Conservation (phyloP, 2,113 vertebrate genomes). For the Nanorana parkeri region DNA sequence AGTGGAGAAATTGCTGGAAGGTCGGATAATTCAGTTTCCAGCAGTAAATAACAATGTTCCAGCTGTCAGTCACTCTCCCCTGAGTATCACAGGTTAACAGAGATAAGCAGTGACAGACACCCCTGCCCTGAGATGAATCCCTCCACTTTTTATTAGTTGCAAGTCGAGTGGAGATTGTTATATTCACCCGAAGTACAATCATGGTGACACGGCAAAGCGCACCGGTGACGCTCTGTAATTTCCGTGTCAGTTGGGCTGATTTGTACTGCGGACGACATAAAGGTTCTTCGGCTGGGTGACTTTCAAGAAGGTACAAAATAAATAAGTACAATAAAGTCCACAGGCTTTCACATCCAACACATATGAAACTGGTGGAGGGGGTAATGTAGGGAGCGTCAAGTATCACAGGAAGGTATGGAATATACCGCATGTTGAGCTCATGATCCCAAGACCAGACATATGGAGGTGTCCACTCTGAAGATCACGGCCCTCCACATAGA, state of each 20-base stretch:
- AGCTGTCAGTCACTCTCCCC: conserved; percentile 3
- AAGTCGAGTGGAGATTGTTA: not conserved
- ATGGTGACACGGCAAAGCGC: not conserved
- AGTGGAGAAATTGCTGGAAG: not conserved
- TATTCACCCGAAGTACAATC: not conserved
- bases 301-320: too few relatives aligned
- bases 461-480: too few relatives aligned
- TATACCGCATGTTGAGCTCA: too few relatives aligned
- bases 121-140: not conserved
- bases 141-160: not conserved
- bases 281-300: too few relatives aligned
- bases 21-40: not conserved
- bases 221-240: not conserved
- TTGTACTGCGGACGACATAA: too few relatives aligned
- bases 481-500: too few relatives aligned
- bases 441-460: too few relatives aligned
- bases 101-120: conserved; percentile 2
- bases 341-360: too few relatives aligned
- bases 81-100: not conserved
- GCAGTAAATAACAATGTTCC: not conserved
- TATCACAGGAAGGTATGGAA: too few relatives aligned
- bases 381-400: too few relatives aligned
- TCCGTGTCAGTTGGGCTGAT: not conserved
- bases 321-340: too few relatives aligned
- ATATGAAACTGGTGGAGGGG: too few relatives aligned